These are phyloP conservation scores for Ceratina australensis DNA, from an alignment of 1,140 invertebrate genomes.

Conservation along the genomic window DNA sequence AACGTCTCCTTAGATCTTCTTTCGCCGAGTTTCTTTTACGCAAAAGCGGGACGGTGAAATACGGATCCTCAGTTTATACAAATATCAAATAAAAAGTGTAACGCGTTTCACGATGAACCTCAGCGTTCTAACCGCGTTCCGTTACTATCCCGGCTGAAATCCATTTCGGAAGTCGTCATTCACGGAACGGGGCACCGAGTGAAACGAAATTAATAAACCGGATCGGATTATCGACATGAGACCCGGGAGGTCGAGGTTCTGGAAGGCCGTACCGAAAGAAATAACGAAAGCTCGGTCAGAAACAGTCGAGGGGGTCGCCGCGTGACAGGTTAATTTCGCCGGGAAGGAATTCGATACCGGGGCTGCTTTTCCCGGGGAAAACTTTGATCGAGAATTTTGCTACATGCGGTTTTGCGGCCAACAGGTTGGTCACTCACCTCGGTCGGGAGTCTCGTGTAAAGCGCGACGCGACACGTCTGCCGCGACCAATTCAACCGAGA, in stretches of 20 bases:
- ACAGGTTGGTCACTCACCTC: slow-evolving; percentile 59
- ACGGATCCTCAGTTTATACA: too few species aligned
- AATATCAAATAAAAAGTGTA: too few species aligned
- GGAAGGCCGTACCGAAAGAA: slow-evolving; percentile 5
- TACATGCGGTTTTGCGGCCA: slow-evolving; percentile 39
- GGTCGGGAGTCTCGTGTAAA: slow-evolving; percentile 36
- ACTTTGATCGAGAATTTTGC: slow-evolving; percentile 50
- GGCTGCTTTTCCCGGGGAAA: slow-evolving; percentile 32
- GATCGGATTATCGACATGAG: background rate
- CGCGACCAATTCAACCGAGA: slow-evolving; percentile 38
- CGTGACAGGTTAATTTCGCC: slow-evolving; percentile 28
- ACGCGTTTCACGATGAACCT: too few species aligned
- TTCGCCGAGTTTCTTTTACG: too few species aligned
- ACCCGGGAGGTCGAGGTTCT: background rate
- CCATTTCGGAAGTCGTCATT: background rate
- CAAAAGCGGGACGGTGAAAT: too few species aligned
- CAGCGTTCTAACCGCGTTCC: too few species aligned
- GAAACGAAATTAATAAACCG: background rate
- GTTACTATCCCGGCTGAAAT: too few species aligned
- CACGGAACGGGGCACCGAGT: background rate
- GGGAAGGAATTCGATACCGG: slow-evolving; percentile 24
- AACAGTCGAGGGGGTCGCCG: background rate
- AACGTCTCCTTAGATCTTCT: too few species aligned
- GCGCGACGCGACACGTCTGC: too few species aligned
- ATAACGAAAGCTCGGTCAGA: slow-evolving; percentile 28